These are phyloP conservation scores for Lepilemur septentrionalis DNA, from an alignment of 2,797 vertebrate species.

Conservation along the genomic window DNA sequence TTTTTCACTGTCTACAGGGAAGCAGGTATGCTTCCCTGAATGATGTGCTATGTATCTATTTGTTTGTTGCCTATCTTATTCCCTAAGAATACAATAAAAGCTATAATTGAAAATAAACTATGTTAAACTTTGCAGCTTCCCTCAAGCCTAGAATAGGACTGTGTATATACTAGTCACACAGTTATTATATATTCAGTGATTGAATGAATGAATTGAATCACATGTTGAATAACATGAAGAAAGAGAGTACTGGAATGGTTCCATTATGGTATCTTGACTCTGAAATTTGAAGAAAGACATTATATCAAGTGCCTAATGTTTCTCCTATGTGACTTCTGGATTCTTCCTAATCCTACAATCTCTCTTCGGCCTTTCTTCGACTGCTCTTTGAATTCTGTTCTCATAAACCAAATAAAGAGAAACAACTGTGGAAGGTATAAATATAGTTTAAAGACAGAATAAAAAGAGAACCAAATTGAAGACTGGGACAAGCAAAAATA, in stretches of 20 bases:
- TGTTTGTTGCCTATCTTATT: background rate
- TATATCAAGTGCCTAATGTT: background rate
- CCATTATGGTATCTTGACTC: background rate
- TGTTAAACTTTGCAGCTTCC: background rate
- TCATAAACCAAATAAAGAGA: background rate
- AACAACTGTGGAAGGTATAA: background rate
- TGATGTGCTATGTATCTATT: background rate
- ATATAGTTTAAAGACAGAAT: background rate
- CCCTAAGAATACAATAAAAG: background rate
- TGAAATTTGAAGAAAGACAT: background rate
- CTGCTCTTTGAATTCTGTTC: background rate
- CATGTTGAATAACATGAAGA: background rate
- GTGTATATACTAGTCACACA: background rate
- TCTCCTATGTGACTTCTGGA: background rate
- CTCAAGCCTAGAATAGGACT: background rate
- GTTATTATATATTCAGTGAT: background rate
- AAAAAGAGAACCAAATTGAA: background rate
- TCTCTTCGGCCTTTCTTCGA: background rate
- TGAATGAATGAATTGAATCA: background rate
- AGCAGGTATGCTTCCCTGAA: background rate
- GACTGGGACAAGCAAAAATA: background rate
- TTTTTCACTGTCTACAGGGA: background rate
- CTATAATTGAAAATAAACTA: background rate
- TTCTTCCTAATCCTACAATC: background rate
- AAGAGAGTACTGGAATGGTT: background rate